A percentile compares a stretch with the other conserved stretches of the same genome.
phyloP scores from a whole-genome alignment of 2,113 vertebrate species.

The Aptenodytes patagonicus region DNA sequence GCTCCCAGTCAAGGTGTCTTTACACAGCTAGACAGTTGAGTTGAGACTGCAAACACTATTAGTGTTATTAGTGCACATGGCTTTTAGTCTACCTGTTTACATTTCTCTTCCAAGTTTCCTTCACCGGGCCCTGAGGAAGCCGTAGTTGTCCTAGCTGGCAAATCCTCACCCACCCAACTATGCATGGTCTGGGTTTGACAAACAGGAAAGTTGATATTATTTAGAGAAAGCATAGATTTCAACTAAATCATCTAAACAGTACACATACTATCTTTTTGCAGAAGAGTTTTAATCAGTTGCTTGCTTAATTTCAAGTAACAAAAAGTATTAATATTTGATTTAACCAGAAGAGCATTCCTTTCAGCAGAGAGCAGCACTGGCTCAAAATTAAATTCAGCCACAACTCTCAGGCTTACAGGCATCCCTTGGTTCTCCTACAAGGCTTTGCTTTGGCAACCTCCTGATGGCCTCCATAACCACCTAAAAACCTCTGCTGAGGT shows the following conservation, averaged over 20 bases:
- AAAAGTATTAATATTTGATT: background rate
- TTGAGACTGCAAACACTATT: constrained; percentile 62
- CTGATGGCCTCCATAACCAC: background rate
- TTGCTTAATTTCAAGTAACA: background rate
- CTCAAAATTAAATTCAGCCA: background rate
- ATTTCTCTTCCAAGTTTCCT: constrained; percentile 91
- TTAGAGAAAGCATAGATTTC: background rate
- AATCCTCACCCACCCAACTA: constrained; percentile 91
- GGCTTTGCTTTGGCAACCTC: background rate
- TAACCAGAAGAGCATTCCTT: background rate
- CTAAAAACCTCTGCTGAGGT: background rate
- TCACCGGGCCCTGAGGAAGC: constrained; percentile 85
- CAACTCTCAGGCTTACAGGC: background rate
- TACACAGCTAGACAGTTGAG: constrained; percentile 29
- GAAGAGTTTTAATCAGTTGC: background rate
- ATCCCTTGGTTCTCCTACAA: background rate
- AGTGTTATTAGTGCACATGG: constrained; percentile 75
- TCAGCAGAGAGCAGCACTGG: background rate
- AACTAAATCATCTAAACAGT: background rate
- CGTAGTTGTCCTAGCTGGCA: constrained; percentile 83
- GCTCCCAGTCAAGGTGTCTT: background rate
- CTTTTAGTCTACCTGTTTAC: constrained; percentile 92
- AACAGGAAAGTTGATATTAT: constrained; percentile 72
- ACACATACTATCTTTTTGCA: background rate
- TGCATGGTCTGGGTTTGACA: constrained; percentile 84